A percentile compares a stretch with the other conserved stretches of the same genome.
phyloP scores from a whole-genome alignment of 2,113 vertebrate species.

The Cathartes aura region DNA sequence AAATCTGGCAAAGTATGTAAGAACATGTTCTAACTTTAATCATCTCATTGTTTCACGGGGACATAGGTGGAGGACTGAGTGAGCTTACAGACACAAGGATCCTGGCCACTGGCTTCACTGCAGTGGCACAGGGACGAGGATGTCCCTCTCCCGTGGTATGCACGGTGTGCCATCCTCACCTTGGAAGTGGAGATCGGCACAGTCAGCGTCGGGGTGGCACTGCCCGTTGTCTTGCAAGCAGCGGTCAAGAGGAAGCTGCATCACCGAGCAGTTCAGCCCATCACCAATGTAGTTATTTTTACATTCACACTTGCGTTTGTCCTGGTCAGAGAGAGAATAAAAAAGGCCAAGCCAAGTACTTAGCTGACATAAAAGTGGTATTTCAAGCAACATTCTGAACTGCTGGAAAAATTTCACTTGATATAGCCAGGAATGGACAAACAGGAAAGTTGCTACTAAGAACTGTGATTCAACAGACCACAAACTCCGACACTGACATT shows the following conservation, averaged over 20 bases:
- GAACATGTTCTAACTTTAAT: fast-evolving
- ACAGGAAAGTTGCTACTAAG: not conserved
- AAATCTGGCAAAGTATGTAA: not conserved
- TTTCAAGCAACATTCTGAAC: not conserved
- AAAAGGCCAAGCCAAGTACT: not conserved
- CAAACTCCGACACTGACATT: not conserved
- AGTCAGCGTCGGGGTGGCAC: slow-evolving; percentile 85
- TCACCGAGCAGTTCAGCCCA: slow-evolving; percentile 82
- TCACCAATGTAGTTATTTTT: slow-evolving; percentile 88
- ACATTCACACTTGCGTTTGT: slow-evolving; percentile 85
- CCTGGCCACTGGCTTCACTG: not conserved
- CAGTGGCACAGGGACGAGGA: not conserved
- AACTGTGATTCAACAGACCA: not conserved
- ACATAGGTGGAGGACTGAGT: not conserved
- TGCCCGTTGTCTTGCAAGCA: slow-evolving; percentile 88
- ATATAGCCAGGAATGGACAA: not conserved
- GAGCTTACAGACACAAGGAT: not conserved
- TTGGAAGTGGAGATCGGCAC: slow-evolving; percentile 89
- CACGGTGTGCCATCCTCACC: slow-evolving; percentile 70
- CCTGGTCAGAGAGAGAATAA: slow-evolving; percentile 69
- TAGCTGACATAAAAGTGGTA: not conserved
- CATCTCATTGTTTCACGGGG: not conserved
- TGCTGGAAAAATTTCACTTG: not conserved
- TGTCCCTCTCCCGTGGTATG: fast-evolving
- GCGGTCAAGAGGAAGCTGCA: slow-evolving; percentile 84